A percentile compares a stretch with the other conserved stretches of the same genome.
Evolutionary conservation across 2,888 invertebrate genomes (phyloP).

Genomic region (Acanthosepion lycidas): DNA sequence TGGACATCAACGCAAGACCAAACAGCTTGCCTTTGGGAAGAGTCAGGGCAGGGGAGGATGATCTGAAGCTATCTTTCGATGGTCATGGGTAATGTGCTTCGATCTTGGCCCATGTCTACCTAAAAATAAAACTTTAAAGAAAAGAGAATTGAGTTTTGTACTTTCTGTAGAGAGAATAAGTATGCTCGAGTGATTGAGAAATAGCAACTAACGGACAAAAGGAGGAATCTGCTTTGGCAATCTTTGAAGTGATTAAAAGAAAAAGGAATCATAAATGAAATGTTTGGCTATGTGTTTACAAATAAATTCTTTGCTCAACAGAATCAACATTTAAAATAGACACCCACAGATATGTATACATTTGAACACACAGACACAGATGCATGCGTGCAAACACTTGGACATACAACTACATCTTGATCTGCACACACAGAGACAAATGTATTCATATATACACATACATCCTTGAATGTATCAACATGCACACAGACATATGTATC

Average conservation of each 20-base stretch:
- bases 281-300: neutral
- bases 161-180: neutral
- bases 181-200: neutral
- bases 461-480: too few species aligned
- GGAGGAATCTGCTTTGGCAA: slow-evolving; percentile 13
- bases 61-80: neutral
- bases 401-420: too few species aligned
- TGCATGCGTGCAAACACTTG: neutral
- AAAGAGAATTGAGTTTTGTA: neutral
- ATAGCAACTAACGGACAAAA: neutral
- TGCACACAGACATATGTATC: neutral
- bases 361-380: too few species aligned
- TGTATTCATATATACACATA: neutral
- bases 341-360: neutral
- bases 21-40: neutral
- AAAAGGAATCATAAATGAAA: neutral
- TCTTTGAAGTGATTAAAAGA: neutral
- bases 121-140: neutral
- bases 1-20: neutral
- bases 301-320: neutral
- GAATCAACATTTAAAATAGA: neutral
- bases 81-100: slow-evolving; percentile 21
- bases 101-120: neutral
- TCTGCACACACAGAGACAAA: neutral
- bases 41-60: neutral